phyloP scores from a whole-genome alignment of 2,888 invertebrate species.

The Pyrgus malvae region DNA sequence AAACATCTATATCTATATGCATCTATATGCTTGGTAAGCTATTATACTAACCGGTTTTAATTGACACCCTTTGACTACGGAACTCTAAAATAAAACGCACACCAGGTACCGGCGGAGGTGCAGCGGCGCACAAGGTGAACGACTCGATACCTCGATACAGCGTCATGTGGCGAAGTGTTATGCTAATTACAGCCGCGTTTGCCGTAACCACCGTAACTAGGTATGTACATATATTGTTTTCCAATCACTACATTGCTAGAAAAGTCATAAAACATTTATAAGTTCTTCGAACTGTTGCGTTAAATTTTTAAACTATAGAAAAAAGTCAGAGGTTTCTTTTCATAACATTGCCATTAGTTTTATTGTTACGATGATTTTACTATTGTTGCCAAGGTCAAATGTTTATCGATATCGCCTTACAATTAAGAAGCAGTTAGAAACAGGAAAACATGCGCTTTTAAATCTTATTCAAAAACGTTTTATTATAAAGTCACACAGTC shows the following conservation, averaged over 20 bases:
- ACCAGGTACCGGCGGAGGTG: too few relatives aligned
- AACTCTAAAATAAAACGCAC: too few relatives aligned
- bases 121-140: conserved; percentile 57
- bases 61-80: too few relatives aligned
- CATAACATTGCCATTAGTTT: too few relatives aligned
- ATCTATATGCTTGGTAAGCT: too few relatives aligned
- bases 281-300: background rate
- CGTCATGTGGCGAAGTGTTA: conserved; percentile 28
- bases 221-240: too few relatives aligned
- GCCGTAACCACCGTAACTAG: conserved; percentile 1
- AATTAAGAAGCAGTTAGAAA: background rate
- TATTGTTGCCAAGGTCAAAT: background rate
- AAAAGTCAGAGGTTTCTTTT: too few relatives aligned
- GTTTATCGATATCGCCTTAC: background rate
- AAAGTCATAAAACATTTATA: background rate
- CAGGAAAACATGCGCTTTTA: background rate
- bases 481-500: background rate
- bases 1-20: too few relatives aligned
- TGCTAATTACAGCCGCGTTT: conserved; percentile 12
- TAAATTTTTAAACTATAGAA: too few relatives aligned
- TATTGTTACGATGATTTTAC: background rate
- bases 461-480: background rate
- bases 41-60: too few relatives aligned
- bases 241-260: background rate
- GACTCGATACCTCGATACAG: conserved; percentile 42